These are phyloP conservation scores for Bombus sylvicola DNA, from an alignment of 1,140 invertebrate genomes.

Conservation along the genomic window DNA sequence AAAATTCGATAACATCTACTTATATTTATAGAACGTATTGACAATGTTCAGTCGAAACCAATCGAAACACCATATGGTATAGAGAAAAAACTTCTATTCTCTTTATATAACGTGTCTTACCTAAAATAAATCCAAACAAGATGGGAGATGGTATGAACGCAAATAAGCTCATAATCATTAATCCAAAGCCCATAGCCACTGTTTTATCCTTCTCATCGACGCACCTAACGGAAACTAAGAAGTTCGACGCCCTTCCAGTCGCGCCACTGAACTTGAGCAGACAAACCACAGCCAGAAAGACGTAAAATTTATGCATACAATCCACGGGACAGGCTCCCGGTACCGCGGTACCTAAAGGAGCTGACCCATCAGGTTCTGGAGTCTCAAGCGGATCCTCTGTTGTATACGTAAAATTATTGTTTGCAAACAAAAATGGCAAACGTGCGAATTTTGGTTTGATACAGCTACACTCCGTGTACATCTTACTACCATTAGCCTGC, in stretches of 20 bases:
- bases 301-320: constrained; percentile 86
- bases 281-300: constrained; percentile 87
- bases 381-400: constrained; percentile 55
- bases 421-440: constrained; percentile 58
- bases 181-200: constrained; percentile 87
- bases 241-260: constrained; percentile 87
- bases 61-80: too few relatives aligned
- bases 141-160: constrained; percentile 89
- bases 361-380: constrained; percentile 26
- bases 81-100: too few relatives aligned
- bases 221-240: constrained; percentile 87
- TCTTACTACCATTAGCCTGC: constrained; percentile 66
- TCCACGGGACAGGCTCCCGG: constrained; percentile 87
- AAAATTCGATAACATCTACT: too few relatives aligned
- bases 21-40: background rate
- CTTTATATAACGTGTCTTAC: constrained; percentile 75
- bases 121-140: constrained; percentile 88
- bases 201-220: constrained; percentile 89
- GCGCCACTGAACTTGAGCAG: constrained; percentile 87
- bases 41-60: too few relatives aligned
- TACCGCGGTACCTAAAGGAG: constrained; percentile 80
- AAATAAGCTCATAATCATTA: constrained; percentile 87
- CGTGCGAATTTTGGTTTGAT: constrained; percentile 69
- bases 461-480: constrained; percentile 84
- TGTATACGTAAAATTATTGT: constrained; percentile 44